Conservation (phyloP, 1,140 invertebrate genomes). For the Atopsyche davidsoni region DNA sequence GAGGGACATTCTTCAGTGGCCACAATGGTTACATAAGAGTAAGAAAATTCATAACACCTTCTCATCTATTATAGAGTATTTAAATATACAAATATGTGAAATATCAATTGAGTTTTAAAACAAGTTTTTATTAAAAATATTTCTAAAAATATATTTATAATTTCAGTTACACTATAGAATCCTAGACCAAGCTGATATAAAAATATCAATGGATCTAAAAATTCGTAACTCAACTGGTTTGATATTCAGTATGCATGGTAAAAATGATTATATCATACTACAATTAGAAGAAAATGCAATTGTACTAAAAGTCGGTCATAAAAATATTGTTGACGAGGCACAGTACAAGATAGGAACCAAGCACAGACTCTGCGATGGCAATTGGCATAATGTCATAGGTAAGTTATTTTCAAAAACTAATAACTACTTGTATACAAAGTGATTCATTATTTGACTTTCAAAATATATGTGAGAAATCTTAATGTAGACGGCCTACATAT, state of each 20-base stretch:
- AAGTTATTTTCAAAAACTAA: constrained; percentile 28
- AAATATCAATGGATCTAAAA: constrained; percentile 81
- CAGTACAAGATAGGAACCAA: constrained; percentile 63
- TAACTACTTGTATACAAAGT: not conserved
- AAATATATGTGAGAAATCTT: not conserved
- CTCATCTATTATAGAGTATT: too few species aligned
- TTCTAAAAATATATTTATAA: too few species aligned
- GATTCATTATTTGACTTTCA: not conserved
- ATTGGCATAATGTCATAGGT: constrained; percentile 90
- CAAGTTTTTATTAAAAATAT: too few species aligned
- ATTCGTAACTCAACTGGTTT: constrained; percentile 78
- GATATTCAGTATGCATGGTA: constrained; percentile 74
- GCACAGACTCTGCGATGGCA: constrained; percentile 81
- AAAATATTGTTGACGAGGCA: constrained; percentile 70
- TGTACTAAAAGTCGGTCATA: constrained; percentile 78
- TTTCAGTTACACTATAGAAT: not conserved
- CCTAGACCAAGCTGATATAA: constrained; percentile 38
- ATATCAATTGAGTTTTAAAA: too few species aligned
- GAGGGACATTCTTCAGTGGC: constrained; percentile 80
- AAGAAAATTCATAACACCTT: not conserved
- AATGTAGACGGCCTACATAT: constrained; percentile 32
- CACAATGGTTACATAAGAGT: constrained; percentile 19
- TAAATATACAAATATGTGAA: too few species aligned
- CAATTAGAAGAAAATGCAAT: constrained; percentile 83
- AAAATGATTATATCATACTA: constrained; percentile 74